Base-by-base conservation (phyloP, 2,888 invertebrate species). In the Ophion costatus region DNA sequence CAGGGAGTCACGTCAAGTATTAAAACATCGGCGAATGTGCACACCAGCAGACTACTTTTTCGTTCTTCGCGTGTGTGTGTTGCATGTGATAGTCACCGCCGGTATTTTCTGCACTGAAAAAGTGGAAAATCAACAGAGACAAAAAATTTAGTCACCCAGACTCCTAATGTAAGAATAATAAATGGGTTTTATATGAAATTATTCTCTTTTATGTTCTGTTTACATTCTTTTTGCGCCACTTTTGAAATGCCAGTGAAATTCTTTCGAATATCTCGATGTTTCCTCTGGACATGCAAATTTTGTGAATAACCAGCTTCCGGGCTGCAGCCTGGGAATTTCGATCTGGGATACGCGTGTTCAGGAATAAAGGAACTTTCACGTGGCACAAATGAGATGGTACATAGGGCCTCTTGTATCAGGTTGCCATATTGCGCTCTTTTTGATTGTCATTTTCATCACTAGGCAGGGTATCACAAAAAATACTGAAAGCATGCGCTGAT, bases 111-210 rank as follows among this genome's bases (percentile, higher is more conserved):
- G 22, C 22, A 70, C 24, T 38, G 56, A 79, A 79, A 63, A 79
- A 70, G 61, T 51, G 56, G 38, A 63, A 38, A 71, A 71, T 79
- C 79, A 79, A 71, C 61, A 78, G 69, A 45, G 29, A 29, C 69
- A n/a, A 45, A 59, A 59, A 77, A 69, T 10, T 11, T 51, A 10
- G 9, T 9, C 20, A 22, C 24, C 17, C 45, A 4, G 20, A 24
- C 29, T 61, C 11, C 38, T 73, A 73, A 73, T 22, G 38, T 22
- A 61, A 45, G 9, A 74, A 24, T 17, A 45, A 56, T 63, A 56
- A 79, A 20, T 42, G 51, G 45, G 11, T 17, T 63, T 45, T 29
- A 74, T 63, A 63, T 51, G 22, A 63, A 63, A 63, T 59, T 67
- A 24, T 29, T 42, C 20, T 38, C 20, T 57, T 66, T 42, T 20